Evolutionary conservation across 2,888 invertebrate species (phyloP).

Genomic region (Stramonita haemastoma): DNA sequence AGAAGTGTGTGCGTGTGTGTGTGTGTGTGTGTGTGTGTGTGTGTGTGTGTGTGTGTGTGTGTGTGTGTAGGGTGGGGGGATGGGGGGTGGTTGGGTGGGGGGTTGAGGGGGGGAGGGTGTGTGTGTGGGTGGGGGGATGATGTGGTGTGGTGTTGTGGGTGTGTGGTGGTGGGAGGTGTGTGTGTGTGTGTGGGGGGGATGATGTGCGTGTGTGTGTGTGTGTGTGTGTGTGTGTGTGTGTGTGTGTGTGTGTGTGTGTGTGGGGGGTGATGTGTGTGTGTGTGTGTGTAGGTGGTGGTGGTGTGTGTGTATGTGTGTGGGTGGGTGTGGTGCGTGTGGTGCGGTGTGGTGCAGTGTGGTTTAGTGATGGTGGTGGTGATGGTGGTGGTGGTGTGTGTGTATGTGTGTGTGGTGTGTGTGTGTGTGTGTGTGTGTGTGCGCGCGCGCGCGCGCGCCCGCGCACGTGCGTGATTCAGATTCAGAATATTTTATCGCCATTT

Average conservation of each 20-base stretch:
- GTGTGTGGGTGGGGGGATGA: too few species aligned
- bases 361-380: not conserved
- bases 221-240: not conserved
- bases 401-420: not conserved
- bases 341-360: not conserved
- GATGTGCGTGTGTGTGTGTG: not conserved
- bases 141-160: too few species aligned
- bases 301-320: too few species aligned
- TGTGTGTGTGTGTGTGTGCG: not conserved
- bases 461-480: too few species aligned
- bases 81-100: not conserved
- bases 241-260: too few species aligned
- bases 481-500: too few species aligned
- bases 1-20: not conserved
- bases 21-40: not conserved
- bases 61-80: too few species aligned
- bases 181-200: too few species aligned
- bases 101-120: not conserved
- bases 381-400: constrained; percentile 3
- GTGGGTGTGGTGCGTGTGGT: too few species aligned
- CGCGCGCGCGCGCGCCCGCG: too few species aligned
- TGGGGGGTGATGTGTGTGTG: too few species aligned
- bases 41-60: not conserved
- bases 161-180: not conserved
- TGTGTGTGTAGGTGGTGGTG: too few species aligned